A percentile compares a stretch with the other conserved stretches of the same genome.
Evolutionary conservation across 2,797 vertebrate species (phyloP).

Genomic region (Chaetophractus vellerosus): DNA sequence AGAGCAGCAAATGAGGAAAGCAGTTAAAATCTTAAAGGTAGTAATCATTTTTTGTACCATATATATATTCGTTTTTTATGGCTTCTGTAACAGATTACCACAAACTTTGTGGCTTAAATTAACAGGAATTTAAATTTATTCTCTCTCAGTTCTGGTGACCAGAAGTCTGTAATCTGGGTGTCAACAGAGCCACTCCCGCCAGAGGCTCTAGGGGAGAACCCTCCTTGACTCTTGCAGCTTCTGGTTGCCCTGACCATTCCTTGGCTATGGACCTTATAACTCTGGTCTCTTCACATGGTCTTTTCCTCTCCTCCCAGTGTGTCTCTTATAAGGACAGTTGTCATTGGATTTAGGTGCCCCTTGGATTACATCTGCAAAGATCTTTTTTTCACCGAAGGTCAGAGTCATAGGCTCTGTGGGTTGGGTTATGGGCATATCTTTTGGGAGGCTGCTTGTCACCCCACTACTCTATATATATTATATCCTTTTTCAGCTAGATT

Average conservation of each 20-base stretch:
- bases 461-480: not conserved
- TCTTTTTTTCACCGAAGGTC: not conserved
- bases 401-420: not conserved
- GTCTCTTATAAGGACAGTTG: not conserved
- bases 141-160: not conserved
- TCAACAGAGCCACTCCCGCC: not conserved
- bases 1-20: slow-evolving; percentile 96
- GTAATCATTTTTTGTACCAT: slow-evolving; percentile 30
- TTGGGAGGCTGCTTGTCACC: not conserved
- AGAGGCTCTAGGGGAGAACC: not conserved
- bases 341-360: not conserved
- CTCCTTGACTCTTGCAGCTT: slow-evolving; percentile 7
- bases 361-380: not conserved
- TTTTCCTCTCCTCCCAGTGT: not conserved
- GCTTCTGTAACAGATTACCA: not conserved
- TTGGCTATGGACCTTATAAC: not conserved
- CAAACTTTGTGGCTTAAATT: not conserved
- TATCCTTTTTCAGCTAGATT: slow-evolving; percentile 24
- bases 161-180: not conserved
- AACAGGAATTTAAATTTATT: not conserved
- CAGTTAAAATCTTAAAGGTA: slow-evolving; percentile 92
- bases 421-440: not conserved
- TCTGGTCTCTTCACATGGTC: not conserved
- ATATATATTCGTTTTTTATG: not conserved
- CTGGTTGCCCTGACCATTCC: not conserved